Conservation (phyloP, 1,140 invertebrate genomes). For the Melipona quadrifasciata region DNA sequence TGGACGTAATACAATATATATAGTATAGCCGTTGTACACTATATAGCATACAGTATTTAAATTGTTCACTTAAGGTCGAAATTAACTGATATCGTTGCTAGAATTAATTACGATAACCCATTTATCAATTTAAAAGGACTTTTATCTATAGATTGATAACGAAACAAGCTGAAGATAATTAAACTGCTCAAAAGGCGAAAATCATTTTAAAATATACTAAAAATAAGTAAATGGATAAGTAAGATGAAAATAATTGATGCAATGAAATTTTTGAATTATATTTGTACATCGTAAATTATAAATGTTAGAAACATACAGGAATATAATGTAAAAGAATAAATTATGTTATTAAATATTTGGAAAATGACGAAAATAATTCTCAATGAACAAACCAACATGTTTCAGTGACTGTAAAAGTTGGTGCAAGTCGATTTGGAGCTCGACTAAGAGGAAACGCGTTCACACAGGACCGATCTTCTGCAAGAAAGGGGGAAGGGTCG, state of each 20-base stretch:
- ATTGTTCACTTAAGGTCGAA: too few relatives aligned
- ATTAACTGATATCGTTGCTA: too few relatives aligned
- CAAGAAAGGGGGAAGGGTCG: conserved; percentile 6
- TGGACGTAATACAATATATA: too few relatives aligned
- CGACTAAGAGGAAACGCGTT: conserved; percentile 13
- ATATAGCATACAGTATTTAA: too few relatives aligned
- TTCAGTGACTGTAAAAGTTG: conserved; percentile 27
- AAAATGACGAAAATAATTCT: background rate
- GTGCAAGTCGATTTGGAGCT: conserved; percentile 33
- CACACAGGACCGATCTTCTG: conserved; percentile 10
- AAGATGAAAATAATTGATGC: background rate
- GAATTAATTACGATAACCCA: too few relatives aligned
- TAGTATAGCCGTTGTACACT: too few relatives aligned
- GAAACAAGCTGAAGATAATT: too few relatives aligned
- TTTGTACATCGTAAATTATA: background rate
- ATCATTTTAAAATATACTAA: background rate
- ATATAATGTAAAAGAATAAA: too few relatives aligned
- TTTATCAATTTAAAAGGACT: too few relatives aligned
- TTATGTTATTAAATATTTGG: too few relatives aligned
- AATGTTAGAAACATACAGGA: background rate
- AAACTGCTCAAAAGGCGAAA: background rate
- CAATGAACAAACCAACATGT: background rate
- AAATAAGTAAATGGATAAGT: background rate
- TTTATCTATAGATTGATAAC: too few relatives aligned
- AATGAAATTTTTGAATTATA: background rate